Evolutionary conservation across 2,797 vertebrate species (phyloP), one percentile per base, ranked within the genome.

Genomic region (Halcyon chelicuti): DNA sequence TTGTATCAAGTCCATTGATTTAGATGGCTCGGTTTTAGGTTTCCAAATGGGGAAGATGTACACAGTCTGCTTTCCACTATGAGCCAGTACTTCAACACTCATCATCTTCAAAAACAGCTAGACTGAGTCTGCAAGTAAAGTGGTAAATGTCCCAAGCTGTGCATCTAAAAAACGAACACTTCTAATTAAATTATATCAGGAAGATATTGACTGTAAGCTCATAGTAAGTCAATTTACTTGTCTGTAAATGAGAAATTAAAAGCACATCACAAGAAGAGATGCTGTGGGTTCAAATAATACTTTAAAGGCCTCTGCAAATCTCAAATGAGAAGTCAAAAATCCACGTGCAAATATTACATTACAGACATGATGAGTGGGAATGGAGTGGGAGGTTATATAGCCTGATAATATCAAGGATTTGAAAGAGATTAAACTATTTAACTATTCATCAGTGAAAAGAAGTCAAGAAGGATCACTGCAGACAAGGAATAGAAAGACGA

Each of bases 341-440:
- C 70, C 65, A 72, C 3, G 9, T 46, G 62, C 61, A 88, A 86
- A 85, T 82, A 85, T 77, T 93, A 71, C 40, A 49, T 39, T 83
- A 68, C 35, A 77, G 46, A 89, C 65, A 80, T 66, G 62, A 84
- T 79, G 82, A 95, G 79, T 94, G 79, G 54, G 75, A 95, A 96
- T 86, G 78, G 85, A 93, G 91, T 84, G 67, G 93, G 91, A 96
- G 94, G 81, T 93, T 97, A 92, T 66, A 94, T 90, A 96, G 95
- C 84, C 82, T 51, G 70, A 91, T 94, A 90, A 88, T 90, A 94
- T 96, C 91, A 93, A 91, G 67, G 54, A 90, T 74, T 74, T 79
- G 42, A 87, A 89, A 72, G 74, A 91, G 62, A 88, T 94, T 93
- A 91, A 94, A 87, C 86, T 86, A 78, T 88, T 93, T 91, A 95